These are phyloP conservation scores for Benitochromis conjunctus DNA, from an alignment of 2,113 vertebrate genomes.

Conservation along the genomic window DNA sequence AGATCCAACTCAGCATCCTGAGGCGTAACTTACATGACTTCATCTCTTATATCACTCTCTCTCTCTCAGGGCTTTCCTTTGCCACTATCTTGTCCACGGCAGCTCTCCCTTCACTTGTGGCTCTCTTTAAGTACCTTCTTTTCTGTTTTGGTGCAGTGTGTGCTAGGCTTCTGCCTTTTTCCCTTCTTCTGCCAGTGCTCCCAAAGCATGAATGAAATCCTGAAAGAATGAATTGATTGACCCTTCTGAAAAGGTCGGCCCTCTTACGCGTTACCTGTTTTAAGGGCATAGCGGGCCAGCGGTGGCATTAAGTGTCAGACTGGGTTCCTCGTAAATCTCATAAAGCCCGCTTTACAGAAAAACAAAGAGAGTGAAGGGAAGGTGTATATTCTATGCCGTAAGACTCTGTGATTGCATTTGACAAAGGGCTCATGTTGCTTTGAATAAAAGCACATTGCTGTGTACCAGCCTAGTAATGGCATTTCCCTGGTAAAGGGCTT, in stretches of 20 bases:
- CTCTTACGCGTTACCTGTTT: constrained; percentile 52
- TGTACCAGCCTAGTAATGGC: constrained; percentile 30
- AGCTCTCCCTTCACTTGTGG: background rate
- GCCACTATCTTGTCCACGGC: background rate
- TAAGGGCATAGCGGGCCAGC: constrained; percentile 13
- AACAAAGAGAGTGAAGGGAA: background rate
- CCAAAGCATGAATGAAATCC: background rate
- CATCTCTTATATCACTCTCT: constrained; percentile 13
- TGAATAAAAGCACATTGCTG: constrained; percentile 4
- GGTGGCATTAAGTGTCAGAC: background rate
- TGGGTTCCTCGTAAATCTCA: constrained; percentile 14
- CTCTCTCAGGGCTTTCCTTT: constrained; percentile 4
- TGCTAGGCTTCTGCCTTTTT: background rate
- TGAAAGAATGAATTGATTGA: background rate
- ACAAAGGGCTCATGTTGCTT: constrained; percentile 31
- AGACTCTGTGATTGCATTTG: constrained; percentile 29
- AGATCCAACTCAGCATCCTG: constrained; percentile 46
- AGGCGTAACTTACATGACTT: constrained; percentile 32
- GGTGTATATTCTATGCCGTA: background rate
- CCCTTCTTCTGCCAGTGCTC: background rate
- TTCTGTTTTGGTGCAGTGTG: background rate
- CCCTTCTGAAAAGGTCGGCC: constrained; percentile 46
- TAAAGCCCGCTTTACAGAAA: background rate
- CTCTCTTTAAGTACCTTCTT: background rate
- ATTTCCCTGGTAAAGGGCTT: constrained; percentile 51